A percentile compares a stretch with the other conserved stretches of the same genome.
phyloP scores from a whole-genome alignment of 2,797 vertebrate species.

The Hybognathus amarus region DNA sequence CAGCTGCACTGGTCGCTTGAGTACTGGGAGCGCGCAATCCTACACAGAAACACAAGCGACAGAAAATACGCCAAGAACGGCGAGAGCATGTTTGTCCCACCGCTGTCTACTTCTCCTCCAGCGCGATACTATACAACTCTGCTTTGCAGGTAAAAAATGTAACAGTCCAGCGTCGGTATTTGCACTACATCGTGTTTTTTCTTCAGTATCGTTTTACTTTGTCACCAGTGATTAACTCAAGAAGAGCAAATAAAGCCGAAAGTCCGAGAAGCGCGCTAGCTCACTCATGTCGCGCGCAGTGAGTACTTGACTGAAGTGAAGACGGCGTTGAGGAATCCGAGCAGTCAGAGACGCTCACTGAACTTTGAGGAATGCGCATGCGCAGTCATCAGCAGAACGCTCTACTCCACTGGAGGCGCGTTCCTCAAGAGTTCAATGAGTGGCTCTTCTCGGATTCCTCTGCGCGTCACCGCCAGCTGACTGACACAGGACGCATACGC shows the following conservation, averaged over 20 bases:
- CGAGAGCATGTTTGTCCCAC: conserved; percentile 77
- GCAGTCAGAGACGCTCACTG: neutral
- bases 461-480: conserved; percentile 66
- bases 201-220: conserved; percentile 58
- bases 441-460: conserved; percentile 54
- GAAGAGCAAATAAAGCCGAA: neutral
- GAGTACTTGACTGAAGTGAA: conserved; percentile 6
- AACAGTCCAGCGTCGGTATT: conserved; percentile 63
- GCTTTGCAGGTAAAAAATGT: conserved; percentile 60
- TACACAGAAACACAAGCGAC: conserved; percentile 78
- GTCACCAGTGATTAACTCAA: neutral
- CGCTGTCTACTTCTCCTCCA: conserved; percentile 33
- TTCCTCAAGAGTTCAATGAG: conserved; percentile 37
- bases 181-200: conserved; percentile 73
- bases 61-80: conserved; percentile 75
- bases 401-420: conserved; percentile 14
- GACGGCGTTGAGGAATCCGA: conserved; percentile 16
- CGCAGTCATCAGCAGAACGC: neutral
- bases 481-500: conserved; percentile 54
- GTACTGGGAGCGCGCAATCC: conserved; percentile 84
- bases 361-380: conserved; percentile 28
- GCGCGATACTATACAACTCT: conserved; percentile 56
- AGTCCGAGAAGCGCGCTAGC: neutral
- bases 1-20: conserved; percentile 97
- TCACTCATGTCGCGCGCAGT: conserved; percentile 44